Base-by-base conservation (phyloP, 2,797 vertebrate species). In the Peromyscus eremicus region DNA sequence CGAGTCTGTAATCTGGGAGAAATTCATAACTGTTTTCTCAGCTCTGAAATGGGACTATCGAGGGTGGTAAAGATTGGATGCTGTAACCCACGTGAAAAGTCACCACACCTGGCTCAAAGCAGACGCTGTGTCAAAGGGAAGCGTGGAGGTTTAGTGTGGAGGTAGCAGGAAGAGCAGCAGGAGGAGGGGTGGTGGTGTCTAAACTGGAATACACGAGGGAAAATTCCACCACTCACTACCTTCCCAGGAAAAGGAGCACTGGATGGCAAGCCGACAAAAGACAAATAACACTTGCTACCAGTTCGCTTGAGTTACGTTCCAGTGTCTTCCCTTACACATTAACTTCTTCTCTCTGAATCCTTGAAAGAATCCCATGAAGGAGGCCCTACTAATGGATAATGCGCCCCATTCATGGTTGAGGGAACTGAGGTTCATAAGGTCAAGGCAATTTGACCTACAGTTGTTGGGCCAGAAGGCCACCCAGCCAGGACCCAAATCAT, bases 11-110 rank as follows among this genome's bases (percentile, higher is more conserved):
- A 86, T 29, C 46, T 10, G n/a, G 71, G n/a, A 49, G 2, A 32
- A 40, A 79, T 77, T 52, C 3, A 0, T 29, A 46, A 81, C 49
- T 92, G 43, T 86, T 88, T 94, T 55, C 77, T 85, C 49, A 77
- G 40, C 5, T 70, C 11, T 10, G 0, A 88, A 76, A 71, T 57
- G 9, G 9, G 60, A 32, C 46, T 40, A 62, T 16, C 0, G n/a
- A 37, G 0, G 25, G 5, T 10, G 23, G 19, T 29, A 62, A 75
- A 66, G 60, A 76, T 23, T 9, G 52, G 13, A 14, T 1, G 46
- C 12, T 11, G 19, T 14, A 2, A 1, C 6, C 16, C 19, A 21
- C 1, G 0, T 40, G 34, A 37, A 73, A 32, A 64, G 49, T 37
- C 46, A 43, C 34, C 32, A 40, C 1, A 19, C 37, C 85, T 76